A percentile compares a stretch with the other conserved stretches of the same genome.
These are phyloP conservation scores for Caenorhabditis auriculariae DNA, from an alignment of 2,888 invertebrate genomes.

Conservation along the genomic window DNA sequence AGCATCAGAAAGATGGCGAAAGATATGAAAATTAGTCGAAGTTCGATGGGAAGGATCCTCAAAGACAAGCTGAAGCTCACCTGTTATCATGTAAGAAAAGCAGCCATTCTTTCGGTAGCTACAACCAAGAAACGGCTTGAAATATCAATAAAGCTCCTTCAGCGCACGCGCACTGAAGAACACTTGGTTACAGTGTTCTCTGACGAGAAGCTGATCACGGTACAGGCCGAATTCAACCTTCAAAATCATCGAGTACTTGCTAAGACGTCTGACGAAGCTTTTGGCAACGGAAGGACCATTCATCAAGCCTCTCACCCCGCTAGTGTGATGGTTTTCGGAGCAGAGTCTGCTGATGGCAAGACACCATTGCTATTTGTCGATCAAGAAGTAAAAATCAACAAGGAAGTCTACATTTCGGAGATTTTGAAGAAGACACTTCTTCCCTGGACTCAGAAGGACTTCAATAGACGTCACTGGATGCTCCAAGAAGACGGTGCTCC, in stretches of 20 bases:
- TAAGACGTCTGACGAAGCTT: conserved; percentile 1
- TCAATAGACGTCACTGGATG: conserved; percentile 1
- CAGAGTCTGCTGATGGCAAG: conserved; percentile 7
- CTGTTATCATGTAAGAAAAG: too few species aligned
- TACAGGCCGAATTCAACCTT: conserved; percentile 5
- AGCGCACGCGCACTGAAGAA: not conserved
- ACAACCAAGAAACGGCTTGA: too few species aligned
- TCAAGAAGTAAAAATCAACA: conserved; percentile 12
- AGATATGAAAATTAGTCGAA: too few species aligned
- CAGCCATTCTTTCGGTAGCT: too few species aligned
- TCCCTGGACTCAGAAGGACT: conserved; percentile 9
- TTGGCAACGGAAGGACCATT: conserved; percentile 4
- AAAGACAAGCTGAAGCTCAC: conserved; percentile 6
- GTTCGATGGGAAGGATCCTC: too few species aligned
- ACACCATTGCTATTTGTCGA: conserved; percentile 18
- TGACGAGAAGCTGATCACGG: conserved; percentile 14
- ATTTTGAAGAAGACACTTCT: conserved; percentile 10
- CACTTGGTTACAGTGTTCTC: conserved; percentile 10
- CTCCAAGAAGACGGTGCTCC: conserved; percentile 13
- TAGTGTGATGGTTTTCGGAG: conserved; percentile 17
- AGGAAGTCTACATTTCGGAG: conserved; percentile 9
- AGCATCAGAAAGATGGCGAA: too few species aligned
- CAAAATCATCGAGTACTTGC: conserved; percentile 9
- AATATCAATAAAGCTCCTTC: conserved; percentile 3
- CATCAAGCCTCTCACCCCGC: conserved; percentile 8